phyloP scores from a whole-genome alignment of 2,113 vertebrate genomes.

The Pionites leucogaster region DNA sequence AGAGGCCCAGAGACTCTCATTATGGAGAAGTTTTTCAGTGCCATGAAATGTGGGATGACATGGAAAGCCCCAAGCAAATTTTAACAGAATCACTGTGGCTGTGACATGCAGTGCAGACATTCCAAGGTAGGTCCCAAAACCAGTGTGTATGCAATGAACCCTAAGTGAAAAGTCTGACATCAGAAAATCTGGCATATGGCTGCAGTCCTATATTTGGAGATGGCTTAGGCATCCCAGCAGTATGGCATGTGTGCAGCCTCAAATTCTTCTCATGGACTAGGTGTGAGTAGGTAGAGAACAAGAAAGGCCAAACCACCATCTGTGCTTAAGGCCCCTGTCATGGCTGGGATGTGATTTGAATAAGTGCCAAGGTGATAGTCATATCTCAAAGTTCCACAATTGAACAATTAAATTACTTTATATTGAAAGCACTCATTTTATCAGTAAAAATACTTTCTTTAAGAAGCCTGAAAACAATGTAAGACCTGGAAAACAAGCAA shows the following conservation, averaged over 20 bases:
- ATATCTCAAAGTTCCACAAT: not conserved
- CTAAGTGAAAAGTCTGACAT: not conserved
- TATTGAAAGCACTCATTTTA: rapidly evolving
- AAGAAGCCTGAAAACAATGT: not conserved
- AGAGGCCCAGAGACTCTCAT: not conserved
- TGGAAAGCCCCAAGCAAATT: not conserved
- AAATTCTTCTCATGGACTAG: not conserved
- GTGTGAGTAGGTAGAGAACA: not conserved
- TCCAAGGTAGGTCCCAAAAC: not conserved
- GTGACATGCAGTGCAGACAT: not conserved
- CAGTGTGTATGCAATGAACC: rapidly evolving
- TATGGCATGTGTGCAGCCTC: rapidly evolving
- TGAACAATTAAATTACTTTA: not conserved
- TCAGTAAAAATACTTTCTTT: not conserved
- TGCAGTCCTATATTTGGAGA: not conserved
- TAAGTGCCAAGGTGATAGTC: not conserved
- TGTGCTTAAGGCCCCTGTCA: rapidly evolving
- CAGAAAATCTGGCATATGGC: rapidly evolving
- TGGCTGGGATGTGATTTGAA: not conserved
- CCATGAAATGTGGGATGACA: not conserved
- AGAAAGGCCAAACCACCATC: not conserved
- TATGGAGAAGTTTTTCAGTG: rapidly evolving
- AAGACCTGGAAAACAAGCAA: rapidly evolving
- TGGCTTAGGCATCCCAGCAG: not conserved
- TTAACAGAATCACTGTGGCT: rapidly evolving